Conservation (phyloP, 1,140 invertebrate genomes). For the Pogonomyrmex barbatus region DNA sequence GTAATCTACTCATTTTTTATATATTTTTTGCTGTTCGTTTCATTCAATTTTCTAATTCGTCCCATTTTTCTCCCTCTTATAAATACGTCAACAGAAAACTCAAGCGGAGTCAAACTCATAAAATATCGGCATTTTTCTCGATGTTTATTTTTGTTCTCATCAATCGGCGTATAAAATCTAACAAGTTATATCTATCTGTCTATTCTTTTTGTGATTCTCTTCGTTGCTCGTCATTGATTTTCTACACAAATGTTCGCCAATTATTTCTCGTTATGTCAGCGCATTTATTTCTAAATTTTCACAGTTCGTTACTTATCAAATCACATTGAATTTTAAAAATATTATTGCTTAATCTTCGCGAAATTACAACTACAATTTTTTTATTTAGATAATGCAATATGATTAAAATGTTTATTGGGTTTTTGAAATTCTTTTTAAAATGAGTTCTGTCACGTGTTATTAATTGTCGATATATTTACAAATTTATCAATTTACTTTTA, state of each 20-base stretch:
- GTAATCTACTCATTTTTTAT: not conserved
- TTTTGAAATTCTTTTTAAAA: not conserved
- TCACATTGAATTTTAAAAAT: not conserved
- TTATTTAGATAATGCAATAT: not conserved
- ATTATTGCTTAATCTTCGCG: not conserved
- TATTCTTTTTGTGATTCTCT: slow-evolving; percentile 5
- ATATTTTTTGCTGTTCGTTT: not conserved
- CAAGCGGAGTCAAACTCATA: not conserved
- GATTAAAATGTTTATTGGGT: not conserved
- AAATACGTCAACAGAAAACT: not conserved
- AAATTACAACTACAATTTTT: not conserved
- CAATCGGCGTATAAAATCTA: slow-evolving; percentile 28
- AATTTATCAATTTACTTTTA: not conserved
- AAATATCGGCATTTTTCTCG: slow-evolving; percentile 32
- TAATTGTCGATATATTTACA: not conserved
- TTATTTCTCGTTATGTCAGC: slow-evolving; percentile 10
- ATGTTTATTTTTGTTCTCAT: slow-evolving; percentile 29
- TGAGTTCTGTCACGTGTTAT: not conserved
- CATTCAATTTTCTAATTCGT: slow-evolving; percentile 39
- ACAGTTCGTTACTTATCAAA: not conserved
- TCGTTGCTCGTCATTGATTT: slow-evolving; percentile 15
- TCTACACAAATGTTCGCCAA: slow-evolving; percentile 20
- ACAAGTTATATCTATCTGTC: slow-evolving; percentile 28
- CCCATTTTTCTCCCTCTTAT: slow-evolving; percentile 13
- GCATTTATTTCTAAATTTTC: slow-evolving; percentile 11